Evolutionary conservation across 2,113 vertebrate species (phyloP).

Genomic region (Athene noctua): DNA sequence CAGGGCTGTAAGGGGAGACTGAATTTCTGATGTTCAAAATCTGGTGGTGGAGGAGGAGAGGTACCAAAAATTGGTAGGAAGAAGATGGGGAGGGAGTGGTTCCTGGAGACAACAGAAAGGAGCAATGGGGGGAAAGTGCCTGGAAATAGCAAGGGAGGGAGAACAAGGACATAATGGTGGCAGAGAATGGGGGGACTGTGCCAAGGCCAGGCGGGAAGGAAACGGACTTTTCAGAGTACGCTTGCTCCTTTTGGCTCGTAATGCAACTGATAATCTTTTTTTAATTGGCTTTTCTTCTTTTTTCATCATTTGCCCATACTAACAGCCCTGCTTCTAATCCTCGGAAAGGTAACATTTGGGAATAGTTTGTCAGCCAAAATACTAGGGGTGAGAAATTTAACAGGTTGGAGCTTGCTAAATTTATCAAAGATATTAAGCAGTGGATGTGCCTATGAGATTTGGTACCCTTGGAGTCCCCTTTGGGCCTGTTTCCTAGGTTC

Average conservation of each 20-base stretch:
- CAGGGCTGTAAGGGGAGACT: not conserved
- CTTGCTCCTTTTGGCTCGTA: not conserved
- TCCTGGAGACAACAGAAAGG: not conserved
- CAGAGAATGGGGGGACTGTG: not conserved
- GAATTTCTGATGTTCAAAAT: not conserved
- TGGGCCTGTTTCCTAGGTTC: slow-evolving; percentile 36
- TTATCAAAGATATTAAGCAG: not conserved
- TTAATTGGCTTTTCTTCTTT: slow-evolving; percentile 21
- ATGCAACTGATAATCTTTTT: not conserved
- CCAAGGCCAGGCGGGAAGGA: not conserved
- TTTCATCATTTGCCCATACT: not conserved
- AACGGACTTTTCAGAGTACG: slow-evolving; percentile 18
- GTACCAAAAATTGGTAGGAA: not conserved
- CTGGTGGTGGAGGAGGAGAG: not conserved
- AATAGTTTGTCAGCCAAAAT: slow-evolving; percentile 13
- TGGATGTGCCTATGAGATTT: not conserved
- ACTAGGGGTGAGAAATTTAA: not conserved
- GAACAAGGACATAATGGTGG: not conserved
- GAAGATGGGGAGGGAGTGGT: not conserved
- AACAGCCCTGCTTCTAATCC: not conserved
- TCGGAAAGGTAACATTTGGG: slow-evolving; percentile 6
- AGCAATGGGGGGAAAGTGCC: not conserved
- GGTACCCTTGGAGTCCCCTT: slow-evolving; percentile 25
- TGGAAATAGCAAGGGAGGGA: not conserved
- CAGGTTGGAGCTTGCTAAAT: not conserved